Evolutionary conservation across 1,140 invertebrate species (phyloP).

Genomic region (Theocolax elegans): DNA sequence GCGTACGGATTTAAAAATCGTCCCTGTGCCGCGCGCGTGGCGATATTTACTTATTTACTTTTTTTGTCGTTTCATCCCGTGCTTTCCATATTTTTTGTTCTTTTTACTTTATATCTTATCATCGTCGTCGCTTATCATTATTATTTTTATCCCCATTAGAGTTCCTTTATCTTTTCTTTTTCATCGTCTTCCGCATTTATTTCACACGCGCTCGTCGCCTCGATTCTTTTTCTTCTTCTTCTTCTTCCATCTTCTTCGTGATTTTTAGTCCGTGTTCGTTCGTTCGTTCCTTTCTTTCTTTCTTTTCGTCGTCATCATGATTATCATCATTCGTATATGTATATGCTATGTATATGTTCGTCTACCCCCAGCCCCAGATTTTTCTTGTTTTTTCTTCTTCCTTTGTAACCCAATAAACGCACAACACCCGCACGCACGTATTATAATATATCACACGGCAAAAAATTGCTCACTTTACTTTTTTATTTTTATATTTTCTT

Average conservation of each 20-base stretch:
- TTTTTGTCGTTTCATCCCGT: conserved; percentile 34
- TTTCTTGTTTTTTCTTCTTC: not conserved
- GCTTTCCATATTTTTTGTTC: conserved; percentile 30
- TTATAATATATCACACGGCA: conserved; percentile 36
- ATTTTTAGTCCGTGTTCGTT: too few species aligned
- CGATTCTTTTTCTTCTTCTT: too few species aligned
- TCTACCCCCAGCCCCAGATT: conserved; percentile 27
- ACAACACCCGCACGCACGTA: not conserved
- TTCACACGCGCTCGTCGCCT: too few species aligned
- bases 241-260: too few species aligned
- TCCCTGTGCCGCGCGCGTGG: conserved; percentile 58
- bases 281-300: conserved; percentile 30
- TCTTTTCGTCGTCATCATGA: conserved; percentile 26
- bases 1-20: conserved; percentile 53
- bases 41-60: conserved; percentile 47
- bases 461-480: conserved; percentile 29
- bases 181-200: conserved; percentile 26
- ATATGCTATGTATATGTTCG: conserved; percentile 40
- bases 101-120: conserved; percentile 12
- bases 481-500: too few species aligned
- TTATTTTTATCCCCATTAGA: conserved; percentile 18
- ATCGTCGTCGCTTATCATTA: too few species aligned
- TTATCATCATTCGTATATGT: conserved; percentile 34
- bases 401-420: not conserved
- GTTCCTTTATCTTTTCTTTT: conserved; percentile 30